Evolutionary conservation across 2,113 vertebrate genomes (phyloP), one percentile per base, ranked within the genome.

Genomic region (Lontra canadensis): DNA sequence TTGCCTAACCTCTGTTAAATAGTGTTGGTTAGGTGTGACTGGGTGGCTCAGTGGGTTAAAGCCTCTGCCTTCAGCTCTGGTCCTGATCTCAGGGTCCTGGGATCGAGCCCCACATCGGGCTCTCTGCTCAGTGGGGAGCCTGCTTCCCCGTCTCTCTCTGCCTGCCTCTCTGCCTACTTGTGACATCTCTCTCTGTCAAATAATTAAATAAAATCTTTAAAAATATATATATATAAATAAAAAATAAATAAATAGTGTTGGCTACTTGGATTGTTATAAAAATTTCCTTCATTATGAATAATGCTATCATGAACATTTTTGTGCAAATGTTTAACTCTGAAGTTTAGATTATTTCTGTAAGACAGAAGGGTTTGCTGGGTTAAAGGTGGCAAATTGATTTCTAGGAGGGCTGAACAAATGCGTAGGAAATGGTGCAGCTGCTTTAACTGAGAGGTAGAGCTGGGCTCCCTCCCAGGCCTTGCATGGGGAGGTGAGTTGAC

Each of bases 291-390:
- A 34, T 85, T 87, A 84, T 79, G 88, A 79, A 80, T 59, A 73
- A 79, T 57, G n/a, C 49, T 88, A 25, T 88, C 83, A 94, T 59
- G 29, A 95, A 84, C 65, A 61, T 81, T 86, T 92, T 89, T 74
- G 42, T 90, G 42, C 8, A 65, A 52, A 39, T 42, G 3, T 47
- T 84, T 79, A 92, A 92, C 63, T 65, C 49, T 83, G 57, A 61
- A 44, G 4, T 79, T 80, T 83, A 79, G 44, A 21, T 87, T 47
- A 67, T 84, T 42, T 93, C 69, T 59, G 3, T 90, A 29, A 87
- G 36, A 90, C 31, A 88, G 92, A 74, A 93, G n/a, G 36, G 23
- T 18, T 29, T 94, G 42, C 57, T 55, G n/a, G 63, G 49, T 80
- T 74, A 61, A 78, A 91, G 52, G 90, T 55, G 57, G 57, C 47